Evolutionary conservation across 2,797 vertebrate species (phyloP), one percentile per base, ranked within the genome.

Genomic region (Cheirogaleus major): DNA sequence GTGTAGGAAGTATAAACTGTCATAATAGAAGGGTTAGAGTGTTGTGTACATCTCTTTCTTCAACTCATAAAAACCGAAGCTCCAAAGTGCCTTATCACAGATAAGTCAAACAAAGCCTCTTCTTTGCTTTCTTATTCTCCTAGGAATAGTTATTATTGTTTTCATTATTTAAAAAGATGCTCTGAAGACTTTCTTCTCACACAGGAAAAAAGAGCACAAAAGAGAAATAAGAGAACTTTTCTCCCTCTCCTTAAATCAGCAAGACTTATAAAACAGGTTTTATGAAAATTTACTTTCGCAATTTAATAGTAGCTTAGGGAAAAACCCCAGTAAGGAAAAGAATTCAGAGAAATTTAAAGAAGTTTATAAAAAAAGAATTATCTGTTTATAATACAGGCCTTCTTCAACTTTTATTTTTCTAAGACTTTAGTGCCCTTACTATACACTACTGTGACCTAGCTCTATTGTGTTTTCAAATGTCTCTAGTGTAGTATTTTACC

Each of bases 1-100:
- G 95, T 96, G 98, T 97, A 98, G 97, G 98, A 99, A 98, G 98
- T 97, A 98, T 98, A 98, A 99, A 98, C 98, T 98, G 98, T 98
- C 98, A 98, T 98, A 98, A 98, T 95, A 98, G 96, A 97, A 98
- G 96, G 95, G 96, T 97, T 97, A 96, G 85, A 95, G 94, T 98
- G 97, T 98, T 98, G 92, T 96, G 93, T 98, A 98, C 96, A 97
- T 98, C 91, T 98, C 97, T 98, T 96, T 95, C 95, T 95, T 94
- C 30, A 92, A 95, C 82, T 98, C 87, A 88, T 97, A 97, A 98
- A 98, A 98, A 79, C 82, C 9, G 14, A 97, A 98, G 82, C 98
- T 98, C 97, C 96, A 95, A 98, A 98, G 32, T 95, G 52, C 61
- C 80, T 95, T 98, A 98, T 98, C 96, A 79, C 4, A 96, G 96